phyloP scores from a whole-genome alignment of 1,140 invertebrate species.

The Caenorhabditis briggsae region DNA sequence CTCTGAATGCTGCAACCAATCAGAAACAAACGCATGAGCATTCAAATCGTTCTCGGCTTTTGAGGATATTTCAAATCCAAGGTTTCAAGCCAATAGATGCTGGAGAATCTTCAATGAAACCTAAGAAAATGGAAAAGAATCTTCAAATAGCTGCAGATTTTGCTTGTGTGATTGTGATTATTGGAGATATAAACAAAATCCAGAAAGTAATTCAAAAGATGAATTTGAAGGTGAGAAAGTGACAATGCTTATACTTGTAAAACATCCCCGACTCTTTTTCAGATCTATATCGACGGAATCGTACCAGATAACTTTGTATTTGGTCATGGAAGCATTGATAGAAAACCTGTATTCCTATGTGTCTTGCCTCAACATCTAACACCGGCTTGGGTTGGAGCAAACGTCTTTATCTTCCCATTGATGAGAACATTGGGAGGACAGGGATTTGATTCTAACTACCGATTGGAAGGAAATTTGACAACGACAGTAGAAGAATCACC shows the following conservation, averaged over 20 bases:
- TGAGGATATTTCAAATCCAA: constrained; percentile 60
- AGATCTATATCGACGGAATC: background rate
- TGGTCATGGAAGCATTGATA: background rate
- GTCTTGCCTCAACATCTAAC: background rate
- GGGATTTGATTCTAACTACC: no score
- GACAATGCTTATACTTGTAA: no score
- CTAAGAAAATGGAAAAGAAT: background rate
- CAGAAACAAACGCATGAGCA: constrained; percentile 2
- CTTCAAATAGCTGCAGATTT: background rate
- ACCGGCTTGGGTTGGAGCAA: constrained; percentile 2
- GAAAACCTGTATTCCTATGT: background rate
- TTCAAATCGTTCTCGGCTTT: constrained; percentile 69
- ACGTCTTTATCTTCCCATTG: background rate
- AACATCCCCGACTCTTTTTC: background rate
- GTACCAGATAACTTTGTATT: constrained; percentile 6
- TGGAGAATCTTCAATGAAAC: constrained; percentile 34
- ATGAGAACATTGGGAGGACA: constrained; percentile 1
- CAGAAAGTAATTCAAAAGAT: background rate
- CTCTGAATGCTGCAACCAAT: constrained; percentile 63
- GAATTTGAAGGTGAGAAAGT: background rate
- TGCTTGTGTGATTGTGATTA: constrained; percentile 15
- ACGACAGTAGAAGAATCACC: no score
- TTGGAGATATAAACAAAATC: background rate
- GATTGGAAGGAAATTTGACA: no score
- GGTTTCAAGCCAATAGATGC: constrained; percentile 66